A percentile compares a stretch with the other conserved stretches of the same genome.
These are phyloP conservation scores for Dipodomys stephensi DNA, from an alignment of 2,113 vertebrate species.

Conservation along the genomic window DNA sequence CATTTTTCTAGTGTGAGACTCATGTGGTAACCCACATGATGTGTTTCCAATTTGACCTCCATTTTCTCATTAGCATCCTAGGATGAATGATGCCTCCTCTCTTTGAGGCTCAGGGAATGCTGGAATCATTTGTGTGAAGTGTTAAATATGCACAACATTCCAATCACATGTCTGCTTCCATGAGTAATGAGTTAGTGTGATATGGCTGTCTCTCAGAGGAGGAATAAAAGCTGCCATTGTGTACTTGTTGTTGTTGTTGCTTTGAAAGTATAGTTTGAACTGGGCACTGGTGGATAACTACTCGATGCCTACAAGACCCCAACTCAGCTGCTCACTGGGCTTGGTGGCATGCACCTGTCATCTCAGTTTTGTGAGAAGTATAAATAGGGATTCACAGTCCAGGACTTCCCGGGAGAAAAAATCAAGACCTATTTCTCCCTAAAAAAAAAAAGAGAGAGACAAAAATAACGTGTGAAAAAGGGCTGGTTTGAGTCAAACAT, in stretches of 20 bases:
- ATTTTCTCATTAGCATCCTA: not conserved
- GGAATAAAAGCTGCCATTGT: not conserved
- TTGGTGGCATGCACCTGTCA: no score
- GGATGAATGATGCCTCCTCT: not conserved
- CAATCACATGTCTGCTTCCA: not conserved
- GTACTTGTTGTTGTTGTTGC: not conserved
- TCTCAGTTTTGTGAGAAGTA: no score
- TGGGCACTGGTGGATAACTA: no score
- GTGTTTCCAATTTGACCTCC: not conserved
- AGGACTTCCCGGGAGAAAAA: no score
- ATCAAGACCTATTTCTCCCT: no score
- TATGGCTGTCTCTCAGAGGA: not conserved
- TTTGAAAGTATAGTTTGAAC: not conserved
- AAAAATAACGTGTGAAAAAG: not conserved
- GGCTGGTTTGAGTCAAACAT: no score
- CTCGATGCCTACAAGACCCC: no score
- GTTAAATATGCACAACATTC: not conserved
- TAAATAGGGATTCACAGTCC: no score
- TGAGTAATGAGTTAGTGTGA: not conserved
- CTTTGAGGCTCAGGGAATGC: not conserved
- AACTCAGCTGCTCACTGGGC: no score
- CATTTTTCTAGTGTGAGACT: not conserved
- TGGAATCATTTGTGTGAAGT: not conserved
- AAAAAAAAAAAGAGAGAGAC: no score
- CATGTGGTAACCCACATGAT: not conserved